phyloP scores from a whole-genome alignment of 2,113 vertebrate genomes.

The Camelus dromedarius region DNA sequence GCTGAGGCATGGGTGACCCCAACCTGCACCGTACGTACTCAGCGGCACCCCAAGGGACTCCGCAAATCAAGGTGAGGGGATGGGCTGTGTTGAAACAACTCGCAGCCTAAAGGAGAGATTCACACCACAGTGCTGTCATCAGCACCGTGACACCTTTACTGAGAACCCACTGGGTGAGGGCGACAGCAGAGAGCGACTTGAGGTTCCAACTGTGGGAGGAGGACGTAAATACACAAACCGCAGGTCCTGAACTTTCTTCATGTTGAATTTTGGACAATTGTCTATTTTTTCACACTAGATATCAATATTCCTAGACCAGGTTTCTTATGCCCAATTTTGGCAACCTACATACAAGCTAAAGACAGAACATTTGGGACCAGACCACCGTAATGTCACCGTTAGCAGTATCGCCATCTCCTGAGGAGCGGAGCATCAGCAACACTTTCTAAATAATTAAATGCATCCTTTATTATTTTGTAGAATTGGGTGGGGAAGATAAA shows the following conservation, averaged over 20 bases:
- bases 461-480: background rate
- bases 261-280: background rate
- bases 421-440: background rate
- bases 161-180: background rate
- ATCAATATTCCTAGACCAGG: background rate
- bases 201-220: background rate
- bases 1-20: rapidly evolving
- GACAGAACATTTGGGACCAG: background rate
- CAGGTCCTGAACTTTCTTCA: background rate
- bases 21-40: background rate
- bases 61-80: background rate
- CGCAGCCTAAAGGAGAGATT: no score
- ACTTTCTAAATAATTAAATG: background rate
- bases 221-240: background rate
- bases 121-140: rapidly evolving
- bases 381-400: background rate
- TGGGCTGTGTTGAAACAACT: background rate
- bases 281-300: background rate
- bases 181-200: background rate
- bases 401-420: background rate
- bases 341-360: background rate
- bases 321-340: background rate
- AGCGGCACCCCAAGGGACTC: background rate
- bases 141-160: background rate
- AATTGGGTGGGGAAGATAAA: background rate